Evolutionary conservation across 2,113 vertebrate species (phyloP).

Genomic region (Chionodraco myersi): DNA sequence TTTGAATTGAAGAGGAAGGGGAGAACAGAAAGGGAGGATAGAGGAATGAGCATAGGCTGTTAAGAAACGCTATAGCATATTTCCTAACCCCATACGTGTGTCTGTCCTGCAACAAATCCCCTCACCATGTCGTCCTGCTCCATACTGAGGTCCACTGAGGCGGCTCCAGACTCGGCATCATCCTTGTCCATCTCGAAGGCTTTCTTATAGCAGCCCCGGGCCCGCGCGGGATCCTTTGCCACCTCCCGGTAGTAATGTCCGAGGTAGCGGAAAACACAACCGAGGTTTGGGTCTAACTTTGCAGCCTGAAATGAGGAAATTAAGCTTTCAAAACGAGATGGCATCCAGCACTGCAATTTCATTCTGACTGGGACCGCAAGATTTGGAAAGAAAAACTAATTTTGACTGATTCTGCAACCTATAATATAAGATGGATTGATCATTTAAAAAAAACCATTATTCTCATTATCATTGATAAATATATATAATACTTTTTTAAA

Average conservation of each 20-base stretch:
- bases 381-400: neutral
- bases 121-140: constrained; percentile 92
- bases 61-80: too few relatives aligned
- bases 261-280: constrained; percentile 89
- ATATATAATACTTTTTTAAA: too few relatives aligned
- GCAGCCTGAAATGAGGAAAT: constrained; percentile 88
- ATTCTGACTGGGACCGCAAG: too few relatives aligned
- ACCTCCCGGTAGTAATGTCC: constrained; percentile 93
- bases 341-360: neutral
- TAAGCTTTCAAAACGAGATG: neutral
- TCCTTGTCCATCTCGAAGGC: constrained; percentile 92
- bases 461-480: too few relatives aligned
- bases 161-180: constrained; percentile 90
- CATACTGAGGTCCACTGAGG: constrained; percentile 91
- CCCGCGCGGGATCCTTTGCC: constrained; percentile 87
- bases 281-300: constrained; percentile 89
- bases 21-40: neutral
- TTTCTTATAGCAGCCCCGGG: constrained; percentile 94
- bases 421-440: too few relatives aligned
- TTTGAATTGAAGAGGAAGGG: neutral
- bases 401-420: neutral
- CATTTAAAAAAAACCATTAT: too few relatives aligned
- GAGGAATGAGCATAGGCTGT: neutral
- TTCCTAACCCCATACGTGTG: too few relatives aligned
- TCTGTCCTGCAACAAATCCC: neutral